Base-by-base conservation (phyloP, 1,140 invertebrate genomes). In the Calosoma granatense region DNA sequence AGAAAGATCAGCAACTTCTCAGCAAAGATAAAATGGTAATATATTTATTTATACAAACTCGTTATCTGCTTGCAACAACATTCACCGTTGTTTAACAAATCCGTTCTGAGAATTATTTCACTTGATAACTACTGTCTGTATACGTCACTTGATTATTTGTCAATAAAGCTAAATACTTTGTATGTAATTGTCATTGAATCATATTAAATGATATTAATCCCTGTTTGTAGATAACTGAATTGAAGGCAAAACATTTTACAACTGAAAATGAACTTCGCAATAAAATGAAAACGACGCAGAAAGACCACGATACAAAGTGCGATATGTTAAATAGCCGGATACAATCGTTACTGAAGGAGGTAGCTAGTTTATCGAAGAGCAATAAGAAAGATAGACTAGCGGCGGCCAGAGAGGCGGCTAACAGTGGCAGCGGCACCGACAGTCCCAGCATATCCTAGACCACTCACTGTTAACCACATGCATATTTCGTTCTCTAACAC, bases 171-270 rank as follows among this genome's bases (percentile, higher is more conserved):
- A n/a, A n/a, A n/a, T n/a, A n/a, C n/a, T n/a, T n/a, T n/a, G n/a
- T n/a, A n/a, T n/a, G n/a, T n/a, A n/a, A n/a, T n/a, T n/a, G n/a
- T n/a, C n/a, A n/a, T n/a, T n/a, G n/a, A n/a, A n/a, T n/a, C n/a
- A n/a, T n/a, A n/a, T n/a, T n/a, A n/a, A n/a, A n/a, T n/a, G n/a
- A n/a, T n/a, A n/a, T n/a, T n/a, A n/a, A n/a, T n/a, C n/a, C n/a
- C n/a, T 36, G 17, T 51, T 66, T 67, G 47, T 68, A 95, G 92
- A 91, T 96, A 61, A 94, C 90, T 2, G 93, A 97, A 70, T 70
- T 95, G 56, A 96, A 96, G 75, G 92, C 93, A 9, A 85, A 89
- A 70, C 88, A 94, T 67, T 92, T 91, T 67, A 92, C 91, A 20
- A 80, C 83, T 47, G 92, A 94, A 68, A 85, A 85, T 52, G 92